Evolutionary conservation across 2,113 vertebrate species (phyloP).

Genomic region (Nyctereutes procyonoides): DNA sequence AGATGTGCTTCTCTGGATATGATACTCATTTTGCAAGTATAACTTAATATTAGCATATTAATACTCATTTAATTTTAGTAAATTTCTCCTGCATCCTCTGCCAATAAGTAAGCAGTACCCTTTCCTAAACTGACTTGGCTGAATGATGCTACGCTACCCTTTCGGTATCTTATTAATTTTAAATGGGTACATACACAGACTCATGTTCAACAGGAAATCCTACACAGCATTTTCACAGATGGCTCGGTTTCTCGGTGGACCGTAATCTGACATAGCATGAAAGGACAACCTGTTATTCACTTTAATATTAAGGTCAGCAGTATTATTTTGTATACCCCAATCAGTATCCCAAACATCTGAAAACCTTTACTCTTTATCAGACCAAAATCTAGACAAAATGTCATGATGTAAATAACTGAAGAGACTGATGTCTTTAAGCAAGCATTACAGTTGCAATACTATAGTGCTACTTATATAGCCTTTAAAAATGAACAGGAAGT

Average conservation of each 20-base stretch:
- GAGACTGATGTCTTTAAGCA: neutral
- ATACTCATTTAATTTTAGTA: constrained; percentile 2
- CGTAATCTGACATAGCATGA: constrained; percentile 44
- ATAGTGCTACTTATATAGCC: neutral
- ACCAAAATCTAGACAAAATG: constrained; percentile 43
- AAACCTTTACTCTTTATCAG: constrained; percentile 27
- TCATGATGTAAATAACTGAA: constrained; percentile 30
- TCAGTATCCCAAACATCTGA: constrained; percentile 43
- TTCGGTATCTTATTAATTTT: constrained; percentile 44
- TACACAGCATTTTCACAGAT: constrained; percentile 49
- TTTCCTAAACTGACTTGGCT: neutral
- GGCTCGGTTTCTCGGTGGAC: constrained; percentile 36
- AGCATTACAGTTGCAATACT: constrained; percentile 7
- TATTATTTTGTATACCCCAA: constrained; percentile 46
- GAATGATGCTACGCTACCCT: constrained; percentile 13
- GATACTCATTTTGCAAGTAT: constrained; percentile 39
- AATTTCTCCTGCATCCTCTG: neutral
- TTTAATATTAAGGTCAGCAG: constrained; percentile 66
- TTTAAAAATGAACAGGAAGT: constrained; percentile 53
- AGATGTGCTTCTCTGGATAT: neutral
- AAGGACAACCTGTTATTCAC: constrained; percentile 56
- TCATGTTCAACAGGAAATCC: constrained; percentile 50
- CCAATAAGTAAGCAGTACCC: neutral
- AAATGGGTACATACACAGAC: neutral
- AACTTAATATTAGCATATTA: constrained; percentile 45